Evolutionary conservation across 1,140 invertebrate genomes (phyloP), one percentile per base, ranked within the genome.

Genomic region (Microplitis demolitor): DNA sequence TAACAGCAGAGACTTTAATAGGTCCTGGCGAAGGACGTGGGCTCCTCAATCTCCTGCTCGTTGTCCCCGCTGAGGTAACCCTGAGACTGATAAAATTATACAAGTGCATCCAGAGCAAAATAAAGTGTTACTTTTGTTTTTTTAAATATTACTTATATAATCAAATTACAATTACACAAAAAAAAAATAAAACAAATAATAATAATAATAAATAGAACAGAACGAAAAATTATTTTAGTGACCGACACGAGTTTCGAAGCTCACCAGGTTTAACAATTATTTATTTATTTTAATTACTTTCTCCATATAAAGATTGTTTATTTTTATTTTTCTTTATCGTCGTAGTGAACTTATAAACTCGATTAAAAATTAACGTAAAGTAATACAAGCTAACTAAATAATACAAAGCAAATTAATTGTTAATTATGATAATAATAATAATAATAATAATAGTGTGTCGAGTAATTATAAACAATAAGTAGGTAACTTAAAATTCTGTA

Each of bases 11-110:
- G 66, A 63, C 39, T 37, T 78, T 81, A 83, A 75, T 77, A 84
- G 66, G 79, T 86, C 80, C 76, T 80, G 73, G 82, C 79, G 79
- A 80, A 79, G 66, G 80, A 79, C 74, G 78, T 77, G 45, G 79
- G 77, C 75, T 85, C 82, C 78, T 85, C 84, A 69, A 85, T 83
- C 24, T 85, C 83, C 64, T 79, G 76, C 63, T 86, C 83, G 16
- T 79, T 82, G 74, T 86, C 83, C 50, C 78, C 79, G 75, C 82
- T 83, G 61, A 81, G 80, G 79, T 84, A 84, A 74, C 79, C 82
- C 80, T 84, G 82, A 66, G 82, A 78, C 78, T 84, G 82, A 77
- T 82, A 85, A 81, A 86, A 78, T 68, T 81, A 86, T 81, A 85
- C 79, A 83, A 85, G 84, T 83, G 84, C 84, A 82, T 84, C 85